A percentile compares a stretch with the other conserved stretches of the same genome.
These are phyloP conservation scores for Heloderma charlesbogerti DNA, from an alignment of 2,113 vertebrate species.

Conservation along the genomic window DNA sequence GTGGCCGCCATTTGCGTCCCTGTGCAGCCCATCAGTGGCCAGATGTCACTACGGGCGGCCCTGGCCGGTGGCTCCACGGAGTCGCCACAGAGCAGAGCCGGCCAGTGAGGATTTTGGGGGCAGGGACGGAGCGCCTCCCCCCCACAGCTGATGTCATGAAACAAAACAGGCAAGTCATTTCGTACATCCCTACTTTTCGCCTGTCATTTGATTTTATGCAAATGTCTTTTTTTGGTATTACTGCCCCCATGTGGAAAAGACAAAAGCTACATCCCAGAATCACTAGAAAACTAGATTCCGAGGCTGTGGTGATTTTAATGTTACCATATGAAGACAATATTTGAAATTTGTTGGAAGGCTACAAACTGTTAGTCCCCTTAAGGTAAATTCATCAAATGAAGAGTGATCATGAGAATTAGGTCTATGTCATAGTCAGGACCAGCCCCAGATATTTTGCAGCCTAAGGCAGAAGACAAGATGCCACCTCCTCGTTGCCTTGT, in stretches of 20 bases:
- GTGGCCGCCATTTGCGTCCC: too few species aligned
- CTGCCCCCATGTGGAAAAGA: slow-evolving; percentile 9
- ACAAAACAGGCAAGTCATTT: too few species aligned
- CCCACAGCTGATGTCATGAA: too few species aligned
- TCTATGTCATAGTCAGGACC: not conserved
- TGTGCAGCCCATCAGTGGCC: too few species aligned
- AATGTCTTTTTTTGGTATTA: not conserved
- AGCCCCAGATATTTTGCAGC: not conserved
- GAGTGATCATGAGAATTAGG: not conserved
- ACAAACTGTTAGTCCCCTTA: not conserved
- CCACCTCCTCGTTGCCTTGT: not conserved
- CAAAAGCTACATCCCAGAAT: not conserved
- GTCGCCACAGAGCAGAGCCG: too few species aligned
- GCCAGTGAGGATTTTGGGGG: too few species aligned
- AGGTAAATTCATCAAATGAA: not conserved
- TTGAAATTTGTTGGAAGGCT: not conserved
- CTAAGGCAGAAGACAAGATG: not conserved
- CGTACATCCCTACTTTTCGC: too few species aligned
- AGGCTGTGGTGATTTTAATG: not conserved
- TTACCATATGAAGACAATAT: not conserved
- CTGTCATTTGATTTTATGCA: not conserved
- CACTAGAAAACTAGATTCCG: not conserved
- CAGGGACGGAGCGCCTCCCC: too few species aligned
- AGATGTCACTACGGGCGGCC: too few species aligned
- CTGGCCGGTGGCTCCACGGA: too few species aligned